Conservation (phyloP, 2,113 vertebrate species). For the Turdus rufiventris region DNA sequence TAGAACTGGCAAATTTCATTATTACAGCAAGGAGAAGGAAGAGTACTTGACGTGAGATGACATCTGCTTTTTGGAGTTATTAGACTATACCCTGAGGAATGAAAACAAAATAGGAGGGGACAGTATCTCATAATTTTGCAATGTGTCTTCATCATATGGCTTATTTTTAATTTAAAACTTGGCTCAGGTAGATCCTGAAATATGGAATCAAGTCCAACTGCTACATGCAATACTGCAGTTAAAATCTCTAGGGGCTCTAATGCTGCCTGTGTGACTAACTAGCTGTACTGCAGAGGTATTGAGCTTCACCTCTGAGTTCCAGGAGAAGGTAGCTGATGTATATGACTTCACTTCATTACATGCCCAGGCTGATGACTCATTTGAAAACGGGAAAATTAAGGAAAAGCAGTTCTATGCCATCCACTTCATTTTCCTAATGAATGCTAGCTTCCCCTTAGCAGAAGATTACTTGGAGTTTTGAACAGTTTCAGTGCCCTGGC, state of each 20-base stretch:
- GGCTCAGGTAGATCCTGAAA: neutral
- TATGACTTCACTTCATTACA: neutral
- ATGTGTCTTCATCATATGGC: neutral
- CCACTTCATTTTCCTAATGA: neutral
- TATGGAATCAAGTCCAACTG: neutral
- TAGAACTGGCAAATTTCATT: neutral
- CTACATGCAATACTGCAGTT: neutral
- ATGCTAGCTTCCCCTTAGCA: neutral
- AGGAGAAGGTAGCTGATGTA: neutral
- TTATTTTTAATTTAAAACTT: neutral
- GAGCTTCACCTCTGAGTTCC: neutral
- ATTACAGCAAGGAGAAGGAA: neutral
- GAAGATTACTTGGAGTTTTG: neutral
- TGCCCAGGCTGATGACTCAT: neutral
- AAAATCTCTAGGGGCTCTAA: neutral
- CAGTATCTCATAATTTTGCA: neutral
- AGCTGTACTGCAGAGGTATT: neutral
- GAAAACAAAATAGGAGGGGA: neutral
- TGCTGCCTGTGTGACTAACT: neutral
- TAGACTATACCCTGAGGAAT: neutral
- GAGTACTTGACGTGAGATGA: neutral
- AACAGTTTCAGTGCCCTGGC: neutral
- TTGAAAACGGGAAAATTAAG: neutral
- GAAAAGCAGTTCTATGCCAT: neutral
- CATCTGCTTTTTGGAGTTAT: conserved; percentile 1